Base-by-base conservation (phyloP, 2,888 invertebrate genomes). In the Penaeus monodon region DNA sequence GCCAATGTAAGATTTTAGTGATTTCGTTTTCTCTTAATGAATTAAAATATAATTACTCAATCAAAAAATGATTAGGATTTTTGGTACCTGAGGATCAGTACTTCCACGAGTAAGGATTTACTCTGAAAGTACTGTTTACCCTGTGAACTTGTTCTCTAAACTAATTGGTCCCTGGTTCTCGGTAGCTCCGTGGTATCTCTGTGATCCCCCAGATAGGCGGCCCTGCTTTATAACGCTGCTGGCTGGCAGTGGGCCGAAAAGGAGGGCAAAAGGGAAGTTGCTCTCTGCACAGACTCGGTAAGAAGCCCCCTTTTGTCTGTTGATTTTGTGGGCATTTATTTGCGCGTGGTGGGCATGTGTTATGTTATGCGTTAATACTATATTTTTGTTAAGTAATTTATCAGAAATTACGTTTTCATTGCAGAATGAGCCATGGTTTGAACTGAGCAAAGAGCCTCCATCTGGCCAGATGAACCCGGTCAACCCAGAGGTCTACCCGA, bases 191-290 rank as follows among this genome's bases (percentile, higher is more conserved):
- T 79, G 98, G 98, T 0, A 95, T 98, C 84, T 94, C 97, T 68
- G 95, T 98, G 22, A 92, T 98, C 91, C 98, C 98, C 0, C 98
- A 98, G 93, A 96, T 97, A 91, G 98, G 98, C 92, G 97, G 96
- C 83, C 98, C 98, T 0, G 97, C 97, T 88, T n/a, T 97, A 97
- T 92, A 96, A 96, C 27, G 96, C 96, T 76, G 96, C 96, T 92
- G 91, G 91, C 24, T 91, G 91, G 91, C 95, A 96, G 91, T 96
- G 96, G 96, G 96, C 96, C 1, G 94, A 33, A 95, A 95, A 92
- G 96, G 95, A 91, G 95, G 95, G 96, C 0, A n/a, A 93, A 96
- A 81, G 97, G 97, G 1, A 95, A 96, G 85, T 97, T 68, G 96
- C 96, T 24, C 94, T 96, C 89, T 97, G 97, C 92, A 94, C 96